Evolutionary conservation across 2,888 invertebrate species (phyloP), one percentile per base, ranked within the genome.

Genomic region (Perizoma affinitatum): DNA sequence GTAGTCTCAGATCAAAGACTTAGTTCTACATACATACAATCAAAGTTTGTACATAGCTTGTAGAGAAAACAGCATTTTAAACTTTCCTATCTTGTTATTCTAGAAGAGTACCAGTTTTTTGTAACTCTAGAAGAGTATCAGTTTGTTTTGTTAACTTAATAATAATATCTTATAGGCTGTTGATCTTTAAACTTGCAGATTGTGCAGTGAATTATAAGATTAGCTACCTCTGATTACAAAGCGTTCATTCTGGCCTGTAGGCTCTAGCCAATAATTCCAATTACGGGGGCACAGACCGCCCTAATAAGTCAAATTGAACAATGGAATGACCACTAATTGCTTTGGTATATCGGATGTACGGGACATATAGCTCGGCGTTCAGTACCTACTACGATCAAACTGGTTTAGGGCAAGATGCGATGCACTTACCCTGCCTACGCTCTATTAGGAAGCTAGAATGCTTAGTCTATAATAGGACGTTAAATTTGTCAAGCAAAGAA

Each of bases 251-350:
- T 72, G 34, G 22, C 63, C 47, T 53, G 53, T 63, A 54, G 61
- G 54, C 67, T 64, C 68, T 51, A 65, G 70, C 82, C 85, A 80
- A 84, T 86, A 86, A 87, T 82, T 79, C 84, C 85, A 86, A 87
- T 87, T 86, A 87, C 73, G 63, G 70, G 68, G 75, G 74, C 80
- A 76, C 69, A 68, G 72, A 54, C 75, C 72, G 72, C 74, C 77
- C 85, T 87, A 87, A 87, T 87, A 86, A 86, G 86, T 87, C 86
- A 86, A 85, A 87, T 86, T 86, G 87, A 83, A 85, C 87, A 86
- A 87, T 87, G 82, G 80, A 83, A 72, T 69, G 69, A 67, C 76
- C 82, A 73, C 76, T 86, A 86, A 86, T 86, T 86, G 86, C 75
- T 76, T 70, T 66, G 70, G 74, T 75, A 74, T 74, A 77, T 73